Evolutionary conservation across 1,140 invertebrate species (phyloP).

Genomic region (Drosophila ercepeae): DNA sequence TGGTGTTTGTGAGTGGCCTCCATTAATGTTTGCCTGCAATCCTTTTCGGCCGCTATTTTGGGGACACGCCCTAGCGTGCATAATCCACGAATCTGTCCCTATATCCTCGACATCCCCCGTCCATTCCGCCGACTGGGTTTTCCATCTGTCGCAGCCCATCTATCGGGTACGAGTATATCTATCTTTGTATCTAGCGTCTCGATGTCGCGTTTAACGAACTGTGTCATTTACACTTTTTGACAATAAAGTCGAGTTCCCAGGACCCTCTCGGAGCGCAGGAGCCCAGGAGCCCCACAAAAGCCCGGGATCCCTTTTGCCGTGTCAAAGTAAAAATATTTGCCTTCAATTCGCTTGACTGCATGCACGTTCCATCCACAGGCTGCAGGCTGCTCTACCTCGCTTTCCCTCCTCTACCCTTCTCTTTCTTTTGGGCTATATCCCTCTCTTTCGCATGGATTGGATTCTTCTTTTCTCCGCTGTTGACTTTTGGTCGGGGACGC

Average conservation of each 20-base stretch:
- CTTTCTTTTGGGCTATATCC: background rate
- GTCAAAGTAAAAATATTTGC: constrained; percentile 82
- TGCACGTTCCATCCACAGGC: constrained; percentile 69
- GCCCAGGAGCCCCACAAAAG: background rate
- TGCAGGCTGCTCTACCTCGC: constrained; percentile 43
- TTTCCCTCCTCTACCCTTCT: background rate
- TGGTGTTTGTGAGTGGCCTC: constrained; percentile 30
- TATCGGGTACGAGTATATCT: constrained; percentile 25
- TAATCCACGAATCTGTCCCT: constrained; percentile 66
- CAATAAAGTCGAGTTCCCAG: constrained; percentile 25
- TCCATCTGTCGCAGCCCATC: constrained; percentile 23
- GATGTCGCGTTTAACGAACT: constrained; percentile 80
- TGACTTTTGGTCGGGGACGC: constrained; percentile 73
- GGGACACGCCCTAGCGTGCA: constrained; percentile 73
- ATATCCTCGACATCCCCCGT: background rate
- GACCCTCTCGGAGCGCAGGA: background rate
- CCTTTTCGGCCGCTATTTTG: constrained; percentile 54
- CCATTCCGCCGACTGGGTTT: constrained; percentile 15
- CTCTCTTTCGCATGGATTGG: constrained; percentile 11
- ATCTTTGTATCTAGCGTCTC: constrained; percentile 48
- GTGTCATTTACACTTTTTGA: constrained; percentile 81
- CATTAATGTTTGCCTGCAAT: constrained; percentile 73
- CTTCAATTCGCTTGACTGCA: constrained; percentile 79
- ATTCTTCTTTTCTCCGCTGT: constrained; percentile 50
- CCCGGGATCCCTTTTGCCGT: constrained; percentile 52